Base-by-base conservation (phyloP, 2,888 invertebrate genomes). In the Brachyopa scutellaris region DNA sequence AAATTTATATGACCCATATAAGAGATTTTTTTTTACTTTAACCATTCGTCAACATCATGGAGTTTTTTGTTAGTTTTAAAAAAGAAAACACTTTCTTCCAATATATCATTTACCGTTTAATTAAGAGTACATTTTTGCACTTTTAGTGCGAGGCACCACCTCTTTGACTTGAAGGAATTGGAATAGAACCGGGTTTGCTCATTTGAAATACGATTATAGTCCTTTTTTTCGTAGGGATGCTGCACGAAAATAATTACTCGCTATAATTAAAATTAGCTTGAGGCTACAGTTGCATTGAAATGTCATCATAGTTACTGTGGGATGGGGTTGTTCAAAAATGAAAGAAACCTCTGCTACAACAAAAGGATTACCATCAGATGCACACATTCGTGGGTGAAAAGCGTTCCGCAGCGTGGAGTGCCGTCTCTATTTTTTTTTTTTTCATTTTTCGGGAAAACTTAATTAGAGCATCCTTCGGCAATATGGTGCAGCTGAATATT, bases 211-310 rank as follows among this genome's bases (percentile, higher is more conserved):
- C 40, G 51, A 62, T 73, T 53, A 38, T 73, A 17, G 61, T 67
- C 47, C 64, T 36, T 55, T 67, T 36, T 55, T 67, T 62, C 15
- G 42, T 13, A 21, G 29, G 15, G 8, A 67, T 79, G 79, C 53
- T 55, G 21, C 47, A 47, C 67, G 38, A 61, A 79, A 79, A 67
- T 79, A 73, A 79, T 79, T 79, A 79, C 74, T 73, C 53, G 55
- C 61, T 61, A 73, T 73, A 53, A 67, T 53, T 51, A 47, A 61
- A 61, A 73, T 42, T 36, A 49, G 62, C 72, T 72, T 45, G 40
- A 26, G 72, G 61, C 64, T 78, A 55, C 73, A 79, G 74, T 73
- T 59, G 53, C 73, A 79, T 79, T 79, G 61, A 79, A 73, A 79
- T 42, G 61, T 40, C 79, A 62, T 79, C 67, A 33, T 42, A 49